These are phyloP conservation scores for Alligator sinensis DNA, from an alignment of 2,113 vertebrate genomes.

Conservation along the genomic window DNA sequence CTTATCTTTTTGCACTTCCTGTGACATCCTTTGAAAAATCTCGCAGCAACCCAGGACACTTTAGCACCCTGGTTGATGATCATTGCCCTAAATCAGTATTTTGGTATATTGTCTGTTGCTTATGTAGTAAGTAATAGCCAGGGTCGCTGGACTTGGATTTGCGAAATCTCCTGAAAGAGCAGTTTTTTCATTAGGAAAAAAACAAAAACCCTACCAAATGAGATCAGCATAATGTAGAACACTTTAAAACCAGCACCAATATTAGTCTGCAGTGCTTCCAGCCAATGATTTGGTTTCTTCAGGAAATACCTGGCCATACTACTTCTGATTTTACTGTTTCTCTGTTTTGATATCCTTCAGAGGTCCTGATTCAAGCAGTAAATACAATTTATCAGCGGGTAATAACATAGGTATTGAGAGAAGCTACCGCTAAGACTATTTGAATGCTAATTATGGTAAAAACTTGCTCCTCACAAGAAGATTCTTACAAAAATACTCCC, in stretches of 20 bases:
- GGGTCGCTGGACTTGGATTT: not conserved
- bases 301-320: constrained; percentile 13
- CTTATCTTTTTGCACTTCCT: constrained; percentile 58
- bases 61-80: constrained; percentile 33
- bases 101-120: constrained; percentile 5
- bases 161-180: not conserved
- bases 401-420: not conserved
- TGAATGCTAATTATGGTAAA: constrained; percentile 1
- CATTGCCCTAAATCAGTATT: not conserved
- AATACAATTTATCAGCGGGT: constrained; percentile 17
- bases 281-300: not conserved
- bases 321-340: constrained; percentile 7
- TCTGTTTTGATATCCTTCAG: constrained; percentile 6
- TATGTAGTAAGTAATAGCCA: not conserved
- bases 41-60: constrained; percentile 9
- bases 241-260: not conserved
- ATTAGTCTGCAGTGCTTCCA: not conserved
- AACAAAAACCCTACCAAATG: not conserved
- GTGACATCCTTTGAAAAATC: not conserved
- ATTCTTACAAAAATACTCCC: not conserved
- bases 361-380: constrained; percentile 26
- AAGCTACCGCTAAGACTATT: not conserved
- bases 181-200: not conserved
- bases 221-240: not conserved
- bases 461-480: not conserved